A percentile compares a stretch with the other conserved stretches of the same genome.
Conservation (phyloP, 2,797 vertebrate species). For the Heteromormyrus szaboi region DNA sequence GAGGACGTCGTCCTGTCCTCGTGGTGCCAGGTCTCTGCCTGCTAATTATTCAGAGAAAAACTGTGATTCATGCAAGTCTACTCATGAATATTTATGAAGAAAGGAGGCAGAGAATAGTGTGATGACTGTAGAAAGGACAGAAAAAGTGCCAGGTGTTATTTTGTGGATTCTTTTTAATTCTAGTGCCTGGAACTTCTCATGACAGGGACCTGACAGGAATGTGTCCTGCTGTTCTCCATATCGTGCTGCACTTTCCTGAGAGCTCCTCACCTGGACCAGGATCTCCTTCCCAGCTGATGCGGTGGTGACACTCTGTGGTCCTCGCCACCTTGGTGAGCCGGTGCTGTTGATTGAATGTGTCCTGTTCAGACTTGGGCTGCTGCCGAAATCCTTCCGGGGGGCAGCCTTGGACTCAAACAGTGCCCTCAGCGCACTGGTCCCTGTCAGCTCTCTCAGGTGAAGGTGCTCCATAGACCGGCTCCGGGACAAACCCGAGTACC, state of each 20-base stretch:
- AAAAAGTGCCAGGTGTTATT: background rate
- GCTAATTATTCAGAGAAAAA: background rate
- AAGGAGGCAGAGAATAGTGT: background rate
- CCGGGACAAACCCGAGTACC: conserved; percentile 40
- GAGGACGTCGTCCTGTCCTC: background rate
- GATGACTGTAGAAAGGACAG: background rate
- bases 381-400: conserved; percentile 20
- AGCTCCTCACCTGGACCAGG: background rate
- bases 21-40: background rate
- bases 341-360: background rate
- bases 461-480: conserved; percentile 58
- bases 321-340: background rate
- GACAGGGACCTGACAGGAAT: background rate
- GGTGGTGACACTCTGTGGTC: background rate
- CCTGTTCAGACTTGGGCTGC: conserved; percentile 30
- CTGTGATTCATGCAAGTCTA: background rate
- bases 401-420: conserved; percentile 54
- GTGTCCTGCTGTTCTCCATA: background rate
- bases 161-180: background rate
- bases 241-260: background rate
- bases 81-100: background rate
- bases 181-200: background rate
- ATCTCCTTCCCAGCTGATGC: background rate
- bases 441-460: conserved; percentile 30
- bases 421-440: conserved; percentile 50